Conservation (phyloP, 1,140 invertebrate genomes). For the Apis florea region DNA sequence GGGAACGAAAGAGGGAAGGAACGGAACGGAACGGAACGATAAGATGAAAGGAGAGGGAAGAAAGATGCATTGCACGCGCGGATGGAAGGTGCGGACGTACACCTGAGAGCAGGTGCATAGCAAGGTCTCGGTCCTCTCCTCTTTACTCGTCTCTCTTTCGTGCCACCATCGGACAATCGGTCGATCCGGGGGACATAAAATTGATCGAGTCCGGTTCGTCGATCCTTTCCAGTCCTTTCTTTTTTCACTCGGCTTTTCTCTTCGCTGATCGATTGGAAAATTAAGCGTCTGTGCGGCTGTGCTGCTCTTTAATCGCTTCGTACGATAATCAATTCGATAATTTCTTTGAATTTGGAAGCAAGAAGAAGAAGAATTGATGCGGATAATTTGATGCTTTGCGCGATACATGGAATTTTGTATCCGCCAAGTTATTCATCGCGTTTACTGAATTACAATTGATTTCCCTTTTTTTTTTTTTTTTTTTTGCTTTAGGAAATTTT, state of each 20-base stretch:
- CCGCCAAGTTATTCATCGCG: background rate
- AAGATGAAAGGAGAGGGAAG: background rate
- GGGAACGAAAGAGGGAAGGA: conserved; percentile 1
- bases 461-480: background rate
- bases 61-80: conserved; percentile 60
- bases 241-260: background rate
- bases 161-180: conserved; percentile 39
- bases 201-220: conserved; percentile 31
- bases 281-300: background rate
- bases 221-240: background rate
- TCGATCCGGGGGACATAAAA: conserved; percentile 40
- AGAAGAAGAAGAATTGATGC: no score
- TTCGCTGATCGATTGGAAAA: conserved; percentile 17
- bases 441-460: conserved; percentile 5
- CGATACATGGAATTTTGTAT: conserved; percentile 7
- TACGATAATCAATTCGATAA: background rate
- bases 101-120: conserved; percentile 69
- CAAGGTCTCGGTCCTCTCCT: conserved; percentile 60
- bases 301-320: background rate
- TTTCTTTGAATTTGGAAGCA: background rate
- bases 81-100: conserved; percentile 62
- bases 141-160: conserved; percentile 38
- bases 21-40: background rate
- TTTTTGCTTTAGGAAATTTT: background rate
- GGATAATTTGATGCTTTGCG: background rate